Base-by-base conservation (phyloP, 2,888 invertebrate genomes). In the Podabrus alpinus region DNA sequence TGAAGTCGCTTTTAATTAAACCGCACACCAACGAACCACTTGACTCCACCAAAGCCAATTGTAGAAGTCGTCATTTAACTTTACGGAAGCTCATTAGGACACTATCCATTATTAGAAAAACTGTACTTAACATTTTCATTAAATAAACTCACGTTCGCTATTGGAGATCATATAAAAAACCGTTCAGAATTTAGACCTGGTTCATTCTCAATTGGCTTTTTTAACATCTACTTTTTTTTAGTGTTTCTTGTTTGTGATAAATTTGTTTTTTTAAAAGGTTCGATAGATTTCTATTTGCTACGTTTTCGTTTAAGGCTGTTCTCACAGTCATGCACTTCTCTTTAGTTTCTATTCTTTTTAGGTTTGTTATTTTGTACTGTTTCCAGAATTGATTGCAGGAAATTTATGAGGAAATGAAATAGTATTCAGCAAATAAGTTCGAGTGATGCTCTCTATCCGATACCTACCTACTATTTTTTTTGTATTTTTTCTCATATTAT, bases 1-100 rank as follows among this genome's bases (percentile, higher is more conserved):
- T 80, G 77, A 79, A 81, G 79, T 78, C 79, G 79, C 81, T 80
- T 81, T 81, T 81, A 81, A 81, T 81, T 81, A 81, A 81, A 81
- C 79, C 79, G 79, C 79, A 78, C 80, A 76, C 79, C 79, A 77
- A 78, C 79, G 79, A 79, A 76, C 72, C 76, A 79, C 80, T 81
- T 80, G 79, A 81, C 81, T 79, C 78, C 68, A 75, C 75, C 76
- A 78, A 77, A 79, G 78, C 79, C 79, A 79, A 78, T 77, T 76
- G 74, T 77, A 72, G 62, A 71, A 64, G 72, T 72, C 72, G 74
- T 73, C 73, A 68, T 71, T 74, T 75, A 76, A 69, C 70, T 74
- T 69, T 60, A 68, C 75, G 71, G 71, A 74, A 78, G 73, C 77
- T 77, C 77, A 77, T 77, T 77, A 77, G 71, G 71, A 71, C 71